Evolutionary conservation across 2,888 invertebrate genomes (phyloP).

Genomic region (Scrobipalpa costella): DNA sequence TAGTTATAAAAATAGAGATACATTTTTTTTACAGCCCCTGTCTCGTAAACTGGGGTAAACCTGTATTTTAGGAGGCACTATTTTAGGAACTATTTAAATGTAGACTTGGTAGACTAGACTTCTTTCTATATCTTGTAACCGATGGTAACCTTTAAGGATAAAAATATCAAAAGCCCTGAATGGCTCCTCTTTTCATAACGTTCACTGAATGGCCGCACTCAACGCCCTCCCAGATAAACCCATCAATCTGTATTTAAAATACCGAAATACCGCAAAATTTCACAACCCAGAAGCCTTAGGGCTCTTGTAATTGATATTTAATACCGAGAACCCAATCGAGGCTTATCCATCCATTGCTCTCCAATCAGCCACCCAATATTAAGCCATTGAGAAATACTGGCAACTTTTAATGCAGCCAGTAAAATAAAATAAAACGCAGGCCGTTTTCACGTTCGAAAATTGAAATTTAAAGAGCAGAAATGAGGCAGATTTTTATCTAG

Average conservation of each 20-base stretch:
- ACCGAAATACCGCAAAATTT: constrained; percentile 16
- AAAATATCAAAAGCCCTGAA: constrained; percentile 12
- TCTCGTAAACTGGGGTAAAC: too few relatives aligned
- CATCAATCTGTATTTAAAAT: constrained; percentile 16
- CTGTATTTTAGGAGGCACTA: too few relatives aligned
- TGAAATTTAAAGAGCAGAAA: constrained; percentile 13
- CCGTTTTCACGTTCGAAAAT: background rate
- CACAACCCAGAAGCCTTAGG: constrained; percentile 3
- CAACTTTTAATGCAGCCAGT: constrained; percentile 3
- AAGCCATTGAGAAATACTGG: constrained; percentile 18
- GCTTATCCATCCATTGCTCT: constrained; percentile 7
- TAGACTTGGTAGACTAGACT: too few relatives aligned
- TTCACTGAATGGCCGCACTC: background rate
- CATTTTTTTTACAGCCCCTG: too few relatives aligned
- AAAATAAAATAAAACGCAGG: constrained; percentile 2
- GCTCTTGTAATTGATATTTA: constrained; percentile 15
- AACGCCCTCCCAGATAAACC: constrained; percentile 3
- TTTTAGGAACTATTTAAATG: too few relatives aligned
- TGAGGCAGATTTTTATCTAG: background rate
- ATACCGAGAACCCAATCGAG: constrained; percentile 5
- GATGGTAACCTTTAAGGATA: background rate
- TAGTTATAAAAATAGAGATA: too few relatives aligned
- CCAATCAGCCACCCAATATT: constrained; percentile 1
- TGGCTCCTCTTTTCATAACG: background rate
- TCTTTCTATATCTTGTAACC: too few relatives aligned